Conservation (phyloP, 2,797 vertebrate species). For the Microchirus variegatus region DNA sequence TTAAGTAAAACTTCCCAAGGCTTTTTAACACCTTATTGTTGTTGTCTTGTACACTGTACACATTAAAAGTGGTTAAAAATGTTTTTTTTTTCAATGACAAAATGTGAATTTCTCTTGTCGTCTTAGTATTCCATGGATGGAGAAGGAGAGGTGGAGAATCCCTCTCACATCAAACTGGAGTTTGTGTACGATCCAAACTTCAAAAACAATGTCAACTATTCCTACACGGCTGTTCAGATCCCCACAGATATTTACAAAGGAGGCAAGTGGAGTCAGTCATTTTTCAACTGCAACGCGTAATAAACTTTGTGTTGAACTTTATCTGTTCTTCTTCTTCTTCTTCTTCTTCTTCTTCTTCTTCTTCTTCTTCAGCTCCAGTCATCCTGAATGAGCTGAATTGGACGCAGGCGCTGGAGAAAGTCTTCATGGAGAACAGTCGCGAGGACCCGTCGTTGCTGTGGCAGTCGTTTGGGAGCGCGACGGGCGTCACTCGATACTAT, state of each 20-base stretch:
- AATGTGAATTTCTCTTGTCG: conserved; percentile 6
- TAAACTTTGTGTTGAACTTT: not conserved
- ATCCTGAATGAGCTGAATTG: conserved; percentile 96
- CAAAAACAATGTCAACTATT: conserved; percentile 98
- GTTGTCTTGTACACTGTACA: not conserved
- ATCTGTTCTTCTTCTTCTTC: not conserved
- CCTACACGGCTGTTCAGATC: conserved; percentile 97
- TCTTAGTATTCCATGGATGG: conserved; percentile 81
- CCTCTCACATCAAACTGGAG: conserved; percentile 90
- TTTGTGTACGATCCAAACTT: conserved; percentile 95
- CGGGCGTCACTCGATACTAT: conserved; percentile 95
- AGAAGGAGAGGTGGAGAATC: conserved; percentile 89
- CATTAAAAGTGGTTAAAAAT: not conserved
- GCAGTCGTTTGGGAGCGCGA: conserved; percentile 97
- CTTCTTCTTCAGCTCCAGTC: conserved; percentile 85
- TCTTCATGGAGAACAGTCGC: conserved; percentile 92
- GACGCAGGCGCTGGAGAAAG: conserved; percentile 92
- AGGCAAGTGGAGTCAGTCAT: conserved; percentile 81
- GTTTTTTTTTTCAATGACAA: not conserved
- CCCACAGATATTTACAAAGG: conserved; percentile 99
- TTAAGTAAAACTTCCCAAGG: not conserved
- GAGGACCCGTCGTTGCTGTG: conserved; percentile 92
- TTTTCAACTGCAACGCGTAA: not conserved
- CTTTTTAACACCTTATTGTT: not conserved
- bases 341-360: not conserved